These are phyloP conservation scores for Tyrannus savana DNA, from an alignment of 2,113 vertebrate genomes.

Conservation along the genomic window DNA sequence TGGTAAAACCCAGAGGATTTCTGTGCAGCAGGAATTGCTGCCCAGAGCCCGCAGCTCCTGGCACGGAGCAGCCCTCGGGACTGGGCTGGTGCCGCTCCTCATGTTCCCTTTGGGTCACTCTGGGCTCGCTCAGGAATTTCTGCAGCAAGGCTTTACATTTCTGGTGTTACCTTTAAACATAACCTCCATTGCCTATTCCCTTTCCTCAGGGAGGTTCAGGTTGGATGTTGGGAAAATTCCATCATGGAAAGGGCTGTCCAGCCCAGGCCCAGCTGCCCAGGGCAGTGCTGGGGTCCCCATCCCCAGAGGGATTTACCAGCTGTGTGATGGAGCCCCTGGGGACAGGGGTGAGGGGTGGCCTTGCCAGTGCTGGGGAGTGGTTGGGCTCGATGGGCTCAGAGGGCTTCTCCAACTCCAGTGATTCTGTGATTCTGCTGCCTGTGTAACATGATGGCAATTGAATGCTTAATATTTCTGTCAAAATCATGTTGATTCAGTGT, in stretches of 20 bases:
- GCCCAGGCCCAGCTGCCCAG: not conserved
- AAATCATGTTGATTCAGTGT: not conserved
- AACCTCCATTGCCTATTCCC: not conserved
- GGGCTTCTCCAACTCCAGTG: not conserved
- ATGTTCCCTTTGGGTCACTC: fast-evolving
- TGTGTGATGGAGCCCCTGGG: fast-evolving
- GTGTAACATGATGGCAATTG: not conserved
- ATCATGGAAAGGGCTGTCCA: not conserved
- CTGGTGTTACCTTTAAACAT: not conserved
- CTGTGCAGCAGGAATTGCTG: not conserved
- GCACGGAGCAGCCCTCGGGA: not conserved
- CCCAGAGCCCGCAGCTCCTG: not conserved
- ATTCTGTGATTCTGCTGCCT: not conserved
- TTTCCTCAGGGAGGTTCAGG: not conserved
- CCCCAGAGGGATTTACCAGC: not conserved
- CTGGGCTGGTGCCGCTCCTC: not conserved
- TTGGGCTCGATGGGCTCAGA: fast-evolving
- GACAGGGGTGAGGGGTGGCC: not conserved
- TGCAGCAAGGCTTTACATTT: not conserved
- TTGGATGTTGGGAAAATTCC: not conserved
- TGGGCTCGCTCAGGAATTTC: not conserved
- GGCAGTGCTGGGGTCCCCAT: not conserved
- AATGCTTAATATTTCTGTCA: not conserved
- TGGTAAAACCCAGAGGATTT: not conserved
- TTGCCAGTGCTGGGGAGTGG: not conserved